phyloP scores from a whole-genome alignment of 1,140 invertebrate species.

The Drosophila dunni region DNA sequence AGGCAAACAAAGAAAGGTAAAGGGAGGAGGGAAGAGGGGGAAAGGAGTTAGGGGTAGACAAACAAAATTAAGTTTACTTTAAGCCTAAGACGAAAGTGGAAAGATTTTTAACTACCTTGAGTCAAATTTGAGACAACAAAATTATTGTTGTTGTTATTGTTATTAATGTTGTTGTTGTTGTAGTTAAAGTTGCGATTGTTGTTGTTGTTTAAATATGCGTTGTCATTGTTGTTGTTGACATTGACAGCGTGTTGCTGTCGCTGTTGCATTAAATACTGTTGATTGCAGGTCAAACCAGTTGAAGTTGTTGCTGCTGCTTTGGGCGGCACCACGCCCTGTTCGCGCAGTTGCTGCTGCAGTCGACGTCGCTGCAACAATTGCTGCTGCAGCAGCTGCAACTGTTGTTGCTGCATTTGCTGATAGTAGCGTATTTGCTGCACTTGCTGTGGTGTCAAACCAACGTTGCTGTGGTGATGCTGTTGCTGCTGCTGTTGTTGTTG shows the following conservation, averaged over 20 bases:
- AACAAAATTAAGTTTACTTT: conserved; percentile 15
- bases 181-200: conserved; percentile 41
- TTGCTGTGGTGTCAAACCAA: conserved; percentile 69
- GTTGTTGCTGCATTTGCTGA: conserved; percentile 80
- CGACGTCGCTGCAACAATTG: conserved; percentile 72
- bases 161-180: conserved; percentile 38
- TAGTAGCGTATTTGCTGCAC: conserved; percentile 76
- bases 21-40: not conserved
- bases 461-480: conserved; percentile 47
- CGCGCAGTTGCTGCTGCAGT: conserved; percentile 69
- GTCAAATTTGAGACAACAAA: conserved; percentile 43
- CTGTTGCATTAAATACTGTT: conserved; percentile 77
- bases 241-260: conserved; percentile 39
- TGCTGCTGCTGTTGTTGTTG: conserved; percentile 54
- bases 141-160: conserved; percentile 22
- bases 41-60: conserved; percentile 10
- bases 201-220: conserved; percentile 64
- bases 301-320: conserved; percentile 35
- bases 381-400: conserved; percentile 75
- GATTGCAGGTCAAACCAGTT: conserved; percentile 73
- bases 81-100: conserved; percentile 15
- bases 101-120: conserved; percentile 57
- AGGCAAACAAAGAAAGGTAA: not conserved
- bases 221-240: conserved; percentile 62
- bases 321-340: conserved; percentile 61